A percentile compares a stretch with the other conserved stretches of the same genome.
These are phyloP conservation scores for Monochamus saltuarius DNA, from an alignment of 1,140 invertebrate species.

Conservation along the genomic window DNA sequence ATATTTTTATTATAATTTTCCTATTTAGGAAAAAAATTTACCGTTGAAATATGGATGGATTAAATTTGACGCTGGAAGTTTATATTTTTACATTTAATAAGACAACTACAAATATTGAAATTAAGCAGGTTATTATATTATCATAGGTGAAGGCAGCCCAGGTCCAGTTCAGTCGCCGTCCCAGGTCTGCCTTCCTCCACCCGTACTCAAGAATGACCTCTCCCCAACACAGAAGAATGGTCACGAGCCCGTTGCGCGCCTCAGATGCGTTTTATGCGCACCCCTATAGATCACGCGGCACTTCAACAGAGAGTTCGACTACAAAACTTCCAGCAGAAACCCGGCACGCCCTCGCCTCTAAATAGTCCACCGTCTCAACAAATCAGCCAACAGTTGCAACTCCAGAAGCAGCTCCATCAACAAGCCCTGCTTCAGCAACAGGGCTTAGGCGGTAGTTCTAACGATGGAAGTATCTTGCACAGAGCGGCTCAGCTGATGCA, in stretches of 20 bases:
- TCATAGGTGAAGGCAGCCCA: slow-evolving; percentile 44
- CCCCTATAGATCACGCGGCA: slow-evolving; percentile 35
- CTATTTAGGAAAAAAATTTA: too few relatives aligned
- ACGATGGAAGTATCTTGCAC: slow-evolving; percentile 34
- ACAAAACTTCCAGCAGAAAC: slow-evolving; percentile 44
- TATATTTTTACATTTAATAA: too few relatives aligned
- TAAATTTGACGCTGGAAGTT: too few relatives aligned
- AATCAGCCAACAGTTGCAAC: slow-evolving; percentile 47
- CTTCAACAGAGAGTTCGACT: slow-evolving; percentile 35
- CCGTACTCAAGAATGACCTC: slow-evolving; percentile 59
- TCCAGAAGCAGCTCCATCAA: slow-evolving; percentile 48
- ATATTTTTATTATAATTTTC: too few relatives aligned
- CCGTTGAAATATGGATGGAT: too few relatives aligned
- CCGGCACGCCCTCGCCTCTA: slow-evolving; percentile 46
- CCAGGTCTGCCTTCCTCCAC: slow-evolving; percentile 49
- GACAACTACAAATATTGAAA: too few relatives aligned
- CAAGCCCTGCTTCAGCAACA: slow-evolving; percentile 42
- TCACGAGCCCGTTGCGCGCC: slow-evolving; percentile 57
- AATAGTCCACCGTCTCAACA: slow-evolving; percentile 46
- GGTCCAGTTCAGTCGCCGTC: slow-evolving; percentile 51
- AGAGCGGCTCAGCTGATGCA: slow-evolving; percentile 51
- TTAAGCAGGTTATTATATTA: slow-evolving; percentile 23
- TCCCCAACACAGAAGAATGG: slow-evolving; percentile 58
- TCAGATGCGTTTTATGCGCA: slow-evolving; percentile 47
- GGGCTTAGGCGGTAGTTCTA: slow-evolving; percentile 24